These are phyloP conservation scores for Frankliniella fusca DNA, from an alignment of 2,888 invertebrate species.

Conservation along the genomic window DNA sequence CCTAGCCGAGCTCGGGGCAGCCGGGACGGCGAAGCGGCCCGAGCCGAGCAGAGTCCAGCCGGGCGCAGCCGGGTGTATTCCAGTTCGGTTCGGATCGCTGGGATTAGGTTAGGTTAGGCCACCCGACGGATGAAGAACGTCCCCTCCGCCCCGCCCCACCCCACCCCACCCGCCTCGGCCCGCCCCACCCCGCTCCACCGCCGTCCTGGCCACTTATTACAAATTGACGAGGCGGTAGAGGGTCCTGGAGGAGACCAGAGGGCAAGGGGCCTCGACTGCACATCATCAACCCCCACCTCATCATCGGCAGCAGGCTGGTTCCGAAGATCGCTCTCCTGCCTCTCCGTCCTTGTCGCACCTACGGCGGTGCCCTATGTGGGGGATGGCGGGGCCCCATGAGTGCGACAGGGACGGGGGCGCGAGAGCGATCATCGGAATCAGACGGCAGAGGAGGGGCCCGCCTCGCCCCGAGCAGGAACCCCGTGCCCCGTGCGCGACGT, in stretches of 20 bases:
- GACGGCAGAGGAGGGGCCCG: too few species aligned
- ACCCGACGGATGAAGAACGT: too few species aligned
- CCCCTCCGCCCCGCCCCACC: background rate
- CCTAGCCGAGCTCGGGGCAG: background rate
- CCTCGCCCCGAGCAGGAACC: too few species aligned
- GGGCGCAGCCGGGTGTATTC: background rate
- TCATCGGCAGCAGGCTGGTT: too few species aligned
- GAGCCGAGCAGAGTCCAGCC: background rate
- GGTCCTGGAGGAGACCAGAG: background rate
- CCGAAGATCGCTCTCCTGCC: too few species aligned
- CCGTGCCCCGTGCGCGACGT: too few species aligned
- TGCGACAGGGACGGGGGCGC: too few species aligned
- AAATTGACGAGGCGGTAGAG: background rate
- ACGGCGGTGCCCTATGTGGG: too few species aligned
- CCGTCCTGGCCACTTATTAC: background rate
- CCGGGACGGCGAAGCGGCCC: background rate
- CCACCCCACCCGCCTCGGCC: background rate
- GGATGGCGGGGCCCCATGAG: too few species aligned
- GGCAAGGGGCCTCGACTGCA: background rate
- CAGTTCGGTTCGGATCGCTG: constrained; percentile 9
- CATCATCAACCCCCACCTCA: too few species aligned
- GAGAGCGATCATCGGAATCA: too few species aligned
- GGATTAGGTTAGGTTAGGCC: constrained; percentile 13
- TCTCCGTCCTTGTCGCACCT: too few species aligned
- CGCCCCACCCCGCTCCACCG: background rate